Evolutionary conservation across 2,888 invertebrate genomes (phyloP).

Genomic region (Watsonalla cultraria): DNA sequence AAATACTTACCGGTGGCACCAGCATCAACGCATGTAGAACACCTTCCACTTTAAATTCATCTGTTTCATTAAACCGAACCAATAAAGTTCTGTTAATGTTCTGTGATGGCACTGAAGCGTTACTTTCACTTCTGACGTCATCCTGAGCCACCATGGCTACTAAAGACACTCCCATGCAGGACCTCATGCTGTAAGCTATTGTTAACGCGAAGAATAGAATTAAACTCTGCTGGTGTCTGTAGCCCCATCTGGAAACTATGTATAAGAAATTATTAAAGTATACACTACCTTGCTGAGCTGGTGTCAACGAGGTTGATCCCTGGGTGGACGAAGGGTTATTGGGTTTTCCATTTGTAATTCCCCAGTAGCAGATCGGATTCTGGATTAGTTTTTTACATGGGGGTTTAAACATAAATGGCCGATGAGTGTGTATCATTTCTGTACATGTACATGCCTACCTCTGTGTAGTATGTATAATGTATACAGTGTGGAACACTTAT

Average conservation of each 20-base stretch:
- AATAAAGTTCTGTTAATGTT: not conserved
- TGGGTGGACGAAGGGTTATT: too few species aligned
- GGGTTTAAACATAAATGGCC: too few species aligned
- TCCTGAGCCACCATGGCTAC: conserved; percentile 77
- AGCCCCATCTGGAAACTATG: conserved; percentile 48
- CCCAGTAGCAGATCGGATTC: too few species aligned
- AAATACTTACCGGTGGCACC: conserved; percentile 47
- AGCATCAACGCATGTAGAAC: conserved; percentile 24
- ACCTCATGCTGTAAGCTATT: conserved; percentile 80
- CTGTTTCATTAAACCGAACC: not conserved
- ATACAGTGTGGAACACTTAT: too few species aligned
- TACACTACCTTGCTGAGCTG: too few species aligned
- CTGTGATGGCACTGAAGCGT: not conserved
- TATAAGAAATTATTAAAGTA: too few species aligned
- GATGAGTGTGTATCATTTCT: too few species aligned
- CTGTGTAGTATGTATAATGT: too few species aligned
- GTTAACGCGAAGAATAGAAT: conserved; percentile 77
- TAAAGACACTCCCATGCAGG: conserved; percentile 82
- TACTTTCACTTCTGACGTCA: not conserved
- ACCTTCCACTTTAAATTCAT: conserved; percentile 16
- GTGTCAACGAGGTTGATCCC: too few species aligned
- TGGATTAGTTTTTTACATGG: too few species aligned
- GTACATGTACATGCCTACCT: too few species aligned
- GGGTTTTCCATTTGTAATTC: too few species aligned
- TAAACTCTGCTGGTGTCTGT: conserved; percentile 79